These are phyloP conservation scores for Nannoperca obscura DNA, from an alignment of 2,797 vertebrate species.

Conservation along the genomic window DNA sequence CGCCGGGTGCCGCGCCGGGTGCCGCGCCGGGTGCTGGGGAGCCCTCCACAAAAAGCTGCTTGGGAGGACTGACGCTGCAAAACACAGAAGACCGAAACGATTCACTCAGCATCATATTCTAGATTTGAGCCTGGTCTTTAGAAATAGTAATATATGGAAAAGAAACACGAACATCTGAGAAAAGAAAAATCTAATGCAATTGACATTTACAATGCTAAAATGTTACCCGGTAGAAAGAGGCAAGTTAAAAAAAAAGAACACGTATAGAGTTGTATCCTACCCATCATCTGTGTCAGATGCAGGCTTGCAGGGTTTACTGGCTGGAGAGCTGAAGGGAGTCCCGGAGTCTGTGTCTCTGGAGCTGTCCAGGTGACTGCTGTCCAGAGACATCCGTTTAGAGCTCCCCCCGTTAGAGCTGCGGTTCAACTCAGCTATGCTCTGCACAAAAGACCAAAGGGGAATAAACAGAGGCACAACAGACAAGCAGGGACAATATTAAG, in stretches of 20 bases:
- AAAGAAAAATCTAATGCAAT: not conserved
- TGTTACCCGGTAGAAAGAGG: not conserved
- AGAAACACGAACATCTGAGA: not conserved
- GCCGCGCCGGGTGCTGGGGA: constrained; percentile 22
- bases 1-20: too few species aligned
- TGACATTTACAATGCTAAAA: not conserved
- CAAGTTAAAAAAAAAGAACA: not conserved
- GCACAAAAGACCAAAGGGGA: constrained; percentile 30
- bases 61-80: constrained; percentile 70
- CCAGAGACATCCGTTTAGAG: constrained; percentile 89
- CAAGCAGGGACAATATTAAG: not conserved
- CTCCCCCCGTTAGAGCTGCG: constrained; percentile 86
- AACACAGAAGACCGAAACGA: not conserved
- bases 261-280: constrained; percentile 48
- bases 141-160: not conserved
- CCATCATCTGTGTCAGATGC: constrained; percentile 80
- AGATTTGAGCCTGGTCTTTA: not conserved
- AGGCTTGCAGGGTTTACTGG: constrained; percentile 82
- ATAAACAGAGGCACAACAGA: not conserved
- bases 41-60: constrained; percentile 71
- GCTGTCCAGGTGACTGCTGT: constrained; percentile 88
- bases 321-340: constrained; percentile 86
- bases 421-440: constrained; percentile 90
- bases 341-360: constrained; percentile 89
- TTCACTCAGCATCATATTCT: not conserved